Evolutionary conservation across 1,140 invertebrate genomes (phyloP).

Genomic region (Drosophila ogumai): DNA sequence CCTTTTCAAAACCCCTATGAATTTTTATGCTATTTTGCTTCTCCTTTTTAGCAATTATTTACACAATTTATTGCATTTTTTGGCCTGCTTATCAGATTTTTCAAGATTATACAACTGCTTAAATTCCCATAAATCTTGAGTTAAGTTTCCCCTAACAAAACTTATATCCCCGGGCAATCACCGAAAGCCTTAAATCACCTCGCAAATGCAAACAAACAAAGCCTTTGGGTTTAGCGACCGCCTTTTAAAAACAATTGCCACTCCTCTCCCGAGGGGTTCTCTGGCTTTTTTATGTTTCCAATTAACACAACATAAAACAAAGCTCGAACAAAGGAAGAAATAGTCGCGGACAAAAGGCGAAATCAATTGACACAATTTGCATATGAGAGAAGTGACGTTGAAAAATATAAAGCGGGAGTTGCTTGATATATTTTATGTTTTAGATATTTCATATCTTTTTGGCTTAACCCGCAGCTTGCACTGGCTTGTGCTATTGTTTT

Average conservation of each 20-base stretch:
- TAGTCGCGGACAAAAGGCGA: constrained; percentile 31
- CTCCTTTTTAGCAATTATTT: neutral
- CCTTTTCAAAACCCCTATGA: neutral
- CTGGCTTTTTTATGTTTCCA: constrained; percentile 31
- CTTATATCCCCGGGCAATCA: constrained; percentile 14
- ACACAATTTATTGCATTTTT: neutral
- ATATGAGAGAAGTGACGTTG: constrained; percentile 63
- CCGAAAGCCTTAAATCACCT: constrained; percentile 25
- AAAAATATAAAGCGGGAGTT: constrained; percentile 54
- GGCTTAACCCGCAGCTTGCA: no score
- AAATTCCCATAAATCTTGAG: constrained; percentile 10
- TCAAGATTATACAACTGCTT: constrained; percentile 16
- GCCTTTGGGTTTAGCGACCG: constrained; percentile 2
- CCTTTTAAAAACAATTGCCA: constrained; percentile 10
- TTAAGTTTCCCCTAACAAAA: constrained; percentile 18
- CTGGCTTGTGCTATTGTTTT: constrained; percentile 18
- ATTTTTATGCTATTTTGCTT: neutral
- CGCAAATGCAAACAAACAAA: constrained; percentile 20
- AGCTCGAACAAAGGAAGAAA: constrained; percentile 47
- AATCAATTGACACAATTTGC: constrained; percentile 61
- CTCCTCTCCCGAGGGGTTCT: constrained; percentile 30
- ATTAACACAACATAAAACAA: constrained; percentile 72
- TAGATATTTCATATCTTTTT: constrained; percentile 8
- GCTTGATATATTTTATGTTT: constrained; percentile 26
- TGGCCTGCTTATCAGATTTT: constrained; percentile 14